Base-by-base conservation (phyloP, 2,797 vertebrate genomes). In the Buceros bicornis region DNA sequence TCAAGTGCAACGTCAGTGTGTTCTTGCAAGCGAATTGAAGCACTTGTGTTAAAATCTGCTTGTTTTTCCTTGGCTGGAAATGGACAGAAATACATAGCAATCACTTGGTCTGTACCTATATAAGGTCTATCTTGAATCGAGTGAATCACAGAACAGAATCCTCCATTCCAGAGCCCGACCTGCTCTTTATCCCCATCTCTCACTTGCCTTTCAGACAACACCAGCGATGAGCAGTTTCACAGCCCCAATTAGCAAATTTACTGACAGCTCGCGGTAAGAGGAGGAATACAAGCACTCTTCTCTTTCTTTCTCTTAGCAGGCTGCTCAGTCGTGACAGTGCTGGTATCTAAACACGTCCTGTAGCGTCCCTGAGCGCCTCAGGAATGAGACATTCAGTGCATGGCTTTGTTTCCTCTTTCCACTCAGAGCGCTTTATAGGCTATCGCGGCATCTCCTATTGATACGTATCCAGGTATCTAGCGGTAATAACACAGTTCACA, bases 1-100 rank as follows among this genome's bases (percentile, higher is more conserved):
- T 25, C 37, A 88, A 76, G 40, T 77, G 62, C 62, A 77, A 43
- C 5, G 42, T 18, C 76, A 73, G 7, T 1, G 0, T 87, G 88
- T 25, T 79, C 56, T 72, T 66, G 66, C 80, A 82, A 93, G 74
- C 28, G 87, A 70, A 93, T 90, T 65, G 48, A 56, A 82, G 64
- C 76, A 58, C 56, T 7, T 7, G 25, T 47, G 35, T 83, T 92
- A 65, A 86, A 91, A 86, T 45, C 40, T 40, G 29, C 35, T 42
- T 26, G 47, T 28, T 82, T 58, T 88, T 72, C 66, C 58, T 81
- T 62, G n/a, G 17, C 87, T 70, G 26, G 54, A 70, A 87, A 50
- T 35, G 45, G 37, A 25, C 42, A 40, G 50, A 45, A 57, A 53
- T 61, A 13, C 3, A 3, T 11, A 50, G 29, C 33, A 89, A 61